Conservation (phyloP, 1,140 invertebrate species). For the Drosophila virilis region DNA sequence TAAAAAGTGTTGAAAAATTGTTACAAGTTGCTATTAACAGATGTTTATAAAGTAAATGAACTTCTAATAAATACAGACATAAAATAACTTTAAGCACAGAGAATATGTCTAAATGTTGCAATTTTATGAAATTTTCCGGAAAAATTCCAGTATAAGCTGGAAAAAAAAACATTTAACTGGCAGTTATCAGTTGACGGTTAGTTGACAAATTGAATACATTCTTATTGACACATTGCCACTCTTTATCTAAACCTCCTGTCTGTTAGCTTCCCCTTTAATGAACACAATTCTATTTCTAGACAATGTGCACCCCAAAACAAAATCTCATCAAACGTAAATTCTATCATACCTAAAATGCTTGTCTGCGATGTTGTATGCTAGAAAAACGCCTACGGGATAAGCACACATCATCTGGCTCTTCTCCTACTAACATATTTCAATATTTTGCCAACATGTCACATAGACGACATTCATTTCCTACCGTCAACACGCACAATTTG, state of each 20-base stretch:
- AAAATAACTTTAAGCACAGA: too few species aligned
- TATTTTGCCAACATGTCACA: conserved; percentile 79
- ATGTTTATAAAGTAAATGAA: too few species aligned
- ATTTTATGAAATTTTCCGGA: too few species aligned
- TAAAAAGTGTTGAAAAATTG: too few species aligned
- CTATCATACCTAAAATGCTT: conserved; percentile 18
- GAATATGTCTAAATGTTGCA: too few species aligned
- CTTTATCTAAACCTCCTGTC: neutral
- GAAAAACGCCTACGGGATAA: conserved; percentile 50
- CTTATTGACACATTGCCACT: neutral
- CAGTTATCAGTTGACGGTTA: neutral
- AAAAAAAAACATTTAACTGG: too few species aligned
- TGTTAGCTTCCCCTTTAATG: neutral
- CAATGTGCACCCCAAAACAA: conserved; percentile 1
- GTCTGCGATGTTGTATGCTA: conserved; percentile 21
- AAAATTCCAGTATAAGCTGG: too few species aligned
- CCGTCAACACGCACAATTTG: conserved; percentile 81
- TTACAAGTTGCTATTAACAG: too few species aligned
- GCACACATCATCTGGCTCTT: conserved; percentile 43
- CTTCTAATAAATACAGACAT: too few species aligned
- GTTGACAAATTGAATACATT: neutral
- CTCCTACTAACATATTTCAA: conserved; percentile 59
- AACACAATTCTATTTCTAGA: conserved; percentile 8
- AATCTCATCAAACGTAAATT: conserved; percentile 21
- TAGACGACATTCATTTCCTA: conserved; percentile 78